Percentiles rank a stretch among this genome's conserved stretches.
Conservation (phyloP, 2,113 vertebrate species). For the Chauna torquata region DNA sequence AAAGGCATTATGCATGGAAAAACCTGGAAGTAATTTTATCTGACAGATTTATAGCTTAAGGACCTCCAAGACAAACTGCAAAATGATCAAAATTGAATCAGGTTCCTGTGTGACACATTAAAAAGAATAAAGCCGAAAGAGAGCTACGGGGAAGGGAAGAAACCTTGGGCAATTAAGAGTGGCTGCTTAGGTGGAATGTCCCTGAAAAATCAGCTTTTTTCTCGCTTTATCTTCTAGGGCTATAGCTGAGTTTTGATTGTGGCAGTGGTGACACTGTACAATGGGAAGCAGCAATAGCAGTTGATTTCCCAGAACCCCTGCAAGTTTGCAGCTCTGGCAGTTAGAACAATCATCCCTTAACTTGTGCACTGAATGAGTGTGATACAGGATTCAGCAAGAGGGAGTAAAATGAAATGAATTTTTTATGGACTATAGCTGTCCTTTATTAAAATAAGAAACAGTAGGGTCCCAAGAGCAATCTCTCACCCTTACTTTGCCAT, state of each 20-base stretch:
- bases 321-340: neutral
- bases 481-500: neutral
- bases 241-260: neutral
- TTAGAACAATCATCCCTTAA: neutral
- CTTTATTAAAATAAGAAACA: conserved; percentile 31
- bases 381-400: neutral
- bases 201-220: neutral
- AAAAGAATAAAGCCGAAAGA: conserved; percentile 21
- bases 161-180: neutral
- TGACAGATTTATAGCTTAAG: neutral
- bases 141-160: neutral
- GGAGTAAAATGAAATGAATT: conserved; percentile 9
- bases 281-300: neutral
- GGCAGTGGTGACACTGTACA: neutral
- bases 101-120: neutral
- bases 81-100: neutral
- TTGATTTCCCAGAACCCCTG: conserved; percentile 21
- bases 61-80: neutral
- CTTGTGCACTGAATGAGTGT: neutral
- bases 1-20: neutral
- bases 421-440: neutral
- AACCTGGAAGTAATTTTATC: neutral
- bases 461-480: neutral
- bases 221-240: neutral
- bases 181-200: neutral